Conservation (phyloP, 2,888 invertebrate species). For the Sarcophaga subvicina region DNA sequence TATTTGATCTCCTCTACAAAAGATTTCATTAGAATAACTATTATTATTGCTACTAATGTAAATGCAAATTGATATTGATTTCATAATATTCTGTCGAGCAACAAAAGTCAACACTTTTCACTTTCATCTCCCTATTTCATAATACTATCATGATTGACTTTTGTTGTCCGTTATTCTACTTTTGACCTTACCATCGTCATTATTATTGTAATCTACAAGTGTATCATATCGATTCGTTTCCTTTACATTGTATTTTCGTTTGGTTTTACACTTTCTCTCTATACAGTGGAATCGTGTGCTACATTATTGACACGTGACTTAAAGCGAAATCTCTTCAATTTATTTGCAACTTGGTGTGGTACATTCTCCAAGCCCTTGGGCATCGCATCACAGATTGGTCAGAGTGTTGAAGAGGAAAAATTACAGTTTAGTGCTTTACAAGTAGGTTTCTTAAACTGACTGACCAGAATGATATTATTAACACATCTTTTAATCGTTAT, state of each 20-base stretch:
- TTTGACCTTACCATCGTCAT: no score
- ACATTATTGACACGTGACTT: constrained; percentile 93
- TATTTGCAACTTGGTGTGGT: constrained; percentile 98
- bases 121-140: no score
- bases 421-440: constrained; percentile 85
- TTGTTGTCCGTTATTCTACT: no score
- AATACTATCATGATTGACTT: no score
- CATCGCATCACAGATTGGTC: constrained; percentile 81
- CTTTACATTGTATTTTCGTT: no score
- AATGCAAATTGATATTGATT: no score
- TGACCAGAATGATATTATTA: neutral
- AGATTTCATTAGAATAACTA: no score
- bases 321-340: constrained; percentile 92
- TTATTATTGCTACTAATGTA: no score
- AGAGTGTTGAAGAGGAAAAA: constrained; percentile 83
- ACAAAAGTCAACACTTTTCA: no score
- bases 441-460: constrained; percentile 76
- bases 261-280: neutral
- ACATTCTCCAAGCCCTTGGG: constrained; percentile 89
- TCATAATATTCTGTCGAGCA: no score
- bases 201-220: no score
- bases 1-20: neutral
- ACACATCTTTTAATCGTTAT: neutral
- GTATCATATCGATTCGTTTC: neutral
- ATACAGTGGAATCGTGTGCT: constrained; percentile 91